A percentile compares a stretch with the other conserved stretches of the same genome.
Evolutionary conservation across 2,113 vertebrate genomes (phyloP).

Genomic region (Panurus biarmicus): DNA sequence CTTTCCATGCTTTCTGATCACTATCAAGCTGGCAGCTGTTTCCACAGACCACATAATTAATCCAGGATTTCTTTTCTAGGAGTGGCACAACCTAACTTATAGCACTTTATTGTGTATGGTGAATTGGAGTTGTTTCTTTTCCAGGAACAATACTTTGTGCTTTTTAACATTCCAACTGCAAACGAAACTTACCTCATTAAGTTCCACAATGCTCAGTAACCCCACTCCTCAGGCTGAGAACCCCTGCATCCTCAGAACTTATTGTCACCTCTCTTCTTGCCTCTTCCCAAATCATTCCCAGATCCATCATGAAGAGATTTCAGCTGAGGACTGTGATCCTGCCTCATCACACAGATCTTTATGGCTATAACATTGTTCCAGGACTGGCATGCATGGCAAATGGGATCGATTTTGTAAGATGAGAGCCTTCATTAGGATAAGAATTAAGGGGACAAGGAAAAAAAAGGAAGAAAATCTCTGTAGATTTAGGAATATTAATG

Average conservation of each 20-base stretch:
- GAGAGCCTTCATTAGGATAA: background rate
- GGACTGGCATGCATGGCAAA: fast-evolving
- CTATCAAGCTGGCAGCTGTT: background rate
- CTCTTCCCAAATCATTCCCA: background rate
- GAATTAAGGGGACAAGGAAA: background rate
- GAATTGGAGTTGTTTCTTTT: background rate
- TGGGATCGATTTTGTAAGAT: background rate
- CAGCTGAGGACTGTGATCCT: background rate
- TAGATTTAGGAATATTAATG: background rate
- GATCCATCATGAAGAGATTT: background rate
- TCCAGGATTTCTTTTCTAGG: background rate
- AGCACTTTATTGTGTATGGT: background rate
- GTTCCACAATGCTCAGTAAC: background rate
- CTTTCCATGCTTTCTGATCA: background rate
- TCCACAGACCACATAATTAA: background rate
- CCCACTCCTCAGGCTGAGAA: background rate
- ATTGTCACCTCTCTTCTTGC: background rate
- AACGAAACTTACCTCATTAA: background rate
- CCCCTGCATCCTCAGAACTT: background rate
- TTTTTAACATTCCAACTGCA: background rate
- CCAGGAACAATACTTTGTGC: background rate
- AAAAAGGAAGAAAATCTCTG: background rate
- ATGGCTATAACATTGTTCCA: background rate
- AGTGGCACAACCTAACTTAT: background rate
- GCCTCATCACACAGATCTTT: background rate